Conservation (phyloP, 1,140 invertebrate species). For the Homalodisca vitripennis region DNA sequence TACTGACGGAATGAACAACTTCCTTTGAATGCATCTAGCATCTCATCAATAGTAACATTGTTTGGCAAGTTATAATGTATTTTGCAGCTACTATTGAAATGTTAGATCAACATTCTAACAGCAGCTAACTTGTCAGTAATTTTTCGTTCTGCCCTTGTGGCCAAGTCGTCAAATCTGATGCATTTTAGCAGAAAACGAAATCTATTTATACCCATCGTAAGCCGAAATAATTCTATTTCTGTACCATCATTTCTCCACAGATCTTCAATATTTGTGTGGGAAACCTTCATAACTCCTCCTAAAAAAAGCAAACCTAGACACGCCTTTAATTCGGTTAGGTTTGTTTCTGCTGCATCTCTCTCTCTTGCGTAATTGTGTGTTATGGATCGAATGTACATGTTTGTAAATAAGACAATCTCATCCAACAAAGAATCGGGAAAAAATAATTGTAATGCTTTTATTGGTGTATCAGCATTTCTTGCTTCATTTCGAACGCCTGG, state of each 20-base stretch:
- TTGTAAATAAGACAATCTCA: not conserved
- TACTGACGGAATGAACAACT: slow-evolving; percentile 48
- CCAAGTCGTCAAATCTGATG: not conserved
- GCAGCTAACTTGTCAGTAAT: slow-evolving; percentile 16
- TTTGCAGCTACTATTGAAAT: not conserved
- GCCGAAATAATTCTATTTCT: not conserved
- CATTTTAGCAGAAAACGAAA: slow-evolving; percentile 12
- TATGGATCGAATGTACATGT: not conserved
- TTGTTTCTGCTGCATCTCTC: too few relatives aligned
- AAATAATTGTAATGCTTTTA: not conserved
- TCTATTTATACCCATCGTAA: slow-evolving; percentile 26
- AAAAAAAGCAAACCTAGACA: too few relatives aligned
- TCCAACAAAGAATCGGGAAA: not conserved
- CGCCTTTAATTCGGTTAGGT: too few relatives aligned
- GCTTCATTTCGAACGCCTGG: not conserved
- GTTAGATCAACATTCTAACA: not conserved
- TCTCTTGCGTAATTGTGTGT: not conserved
- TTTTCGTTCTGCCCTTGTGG: not conserved
- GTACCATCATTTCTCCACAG: slow-evolving; percentile 4
- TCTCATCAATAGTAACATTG: slow-evolving; percentile 48
- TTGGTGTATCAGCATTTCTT: not conserved
- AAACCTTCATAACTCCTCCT: not conserved
- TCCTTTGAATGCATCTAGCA: slow-evolving; percentile 46
- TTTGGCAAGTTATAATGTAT: not conserved
- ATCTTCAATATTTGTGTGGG: slow-evolving; percentile 7